Evolutionary conservation across 2,888 invertebrate genomes (phyloP).

Genomic region (Megaustenia siamemsis): DNA sequence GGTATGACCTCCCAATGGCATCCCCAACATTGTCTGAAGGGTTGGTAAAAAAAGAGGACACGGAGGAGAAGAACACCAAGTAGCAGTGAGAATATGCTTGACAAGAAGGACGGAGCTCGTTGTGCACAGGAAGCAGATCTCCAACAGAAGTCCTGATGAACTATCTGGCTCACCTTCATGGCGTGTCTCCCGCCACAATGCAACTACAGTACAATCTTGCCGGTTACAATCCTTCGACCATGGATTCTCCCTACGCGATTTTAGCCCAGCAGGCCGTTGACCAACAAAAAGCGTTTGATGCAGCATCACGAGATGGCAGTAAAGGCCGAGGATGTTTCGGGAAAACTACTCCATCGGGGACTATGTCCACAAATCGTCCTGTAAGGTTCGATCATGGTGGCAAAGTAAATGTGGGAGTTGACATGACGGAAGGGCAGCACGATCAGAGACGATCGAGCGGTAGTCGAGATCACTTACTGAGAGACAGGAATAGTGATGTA

Average conservation of each 20-base stretch:
- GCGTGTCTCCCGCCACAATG: conserved; percentile 35
- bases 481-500: conserved; percentile 79
- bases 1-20: conserved; percentile 27
- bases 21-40: conserved; percentile 46
- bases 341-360: conserved; percentile 51
- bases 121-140: conserved; percentile 40
- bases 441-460: conserved; percentile 60
- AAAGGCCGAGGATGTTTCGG: conserved; percentile 53
- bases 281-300: conserved; percentile 56
- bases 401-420: conserved; percentile 53
- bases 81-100: conserved; percentile 14
- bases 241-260: conserved; percentile 20
- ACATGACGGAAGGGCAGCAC: conserved; percentile 49
- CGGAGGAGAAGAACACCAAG: conserved; percentile 32
- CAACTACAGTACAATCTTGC: conserved; percentile 36
- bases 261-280: conserved; percentile 39
- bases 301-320: too few species aligned
- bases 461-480: conserved; percentile 64
- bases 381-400: conserved; percentile 64
- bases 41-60: conserved; percentile 33
- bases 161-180: conserved; percentile 40
- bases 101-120: conserved; percentile 43
- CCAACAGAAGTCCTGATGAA: conserved; percentile 42
- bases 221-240: conserved; percentile 10
- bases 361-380: conserved; percentile 58